These are phyloP conservation scores for Cyclophora punctaria DNA, from an alignment of 2,888 invertebrate species.

Conservation along the genomic window DNA sequence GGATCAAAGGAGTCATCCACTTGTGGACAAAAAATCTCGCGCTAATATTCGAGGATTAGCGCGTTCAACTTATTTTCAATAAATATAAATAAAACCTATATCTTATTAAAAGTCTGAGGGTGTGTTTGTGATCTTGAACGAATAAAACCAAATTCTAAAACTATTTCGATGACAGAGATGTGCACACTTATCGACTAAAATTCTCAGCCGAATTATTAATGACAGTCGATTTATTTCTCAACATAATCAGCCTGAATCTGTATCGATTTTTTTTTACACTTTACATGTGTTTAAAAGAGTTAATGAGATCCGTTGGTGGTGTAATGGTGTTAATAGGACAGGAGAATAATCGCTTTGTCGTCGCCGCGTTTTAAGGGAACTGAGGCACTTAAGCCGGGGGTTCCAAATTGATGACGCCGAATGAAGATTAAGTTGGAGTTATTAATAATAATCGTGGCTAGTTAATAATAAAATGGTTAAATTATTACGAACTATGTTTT, in stretches of 20 bases:
- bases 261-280: slow-evolving; percentile 23
- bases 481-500: no score
- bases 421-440: no score
- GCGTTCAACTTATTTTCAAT: no score
- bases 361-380: slow-evolving; percentile 20
- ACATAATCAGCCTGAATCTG: background rate
- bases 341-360: slow-evolving; percentile 39
- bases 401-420: no score
- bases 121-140: no score
- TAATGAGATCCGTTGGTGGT: slow-evolving; percentile 50
- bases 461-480: no score
- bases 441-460: no score
- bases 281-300: slow-evolving; percentile 50
- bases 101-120: no score
- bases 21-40: no score
- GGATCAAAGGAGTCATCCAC: no score
- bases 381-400: background rate
- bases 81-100: no score
- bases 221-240: background rate
- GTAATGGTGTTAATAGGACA: slow-evolving; percentile 44
- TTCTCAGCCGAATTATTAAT: slow-evolving; percentile 17
- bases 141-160: background rate
- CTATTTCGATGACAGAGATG: slow-evolving; percentile 9
- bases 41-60: no score
- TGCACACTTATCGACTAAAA: slow-evolving; percentile 12